Percentiles rank a stretch among this genome's conserved stretches.
These are phyloP conservation scores for Lucinisca nassula DNA, from an alignment of 2,888 invertebrate genomes.

Conservation along the genomic window DNA sequence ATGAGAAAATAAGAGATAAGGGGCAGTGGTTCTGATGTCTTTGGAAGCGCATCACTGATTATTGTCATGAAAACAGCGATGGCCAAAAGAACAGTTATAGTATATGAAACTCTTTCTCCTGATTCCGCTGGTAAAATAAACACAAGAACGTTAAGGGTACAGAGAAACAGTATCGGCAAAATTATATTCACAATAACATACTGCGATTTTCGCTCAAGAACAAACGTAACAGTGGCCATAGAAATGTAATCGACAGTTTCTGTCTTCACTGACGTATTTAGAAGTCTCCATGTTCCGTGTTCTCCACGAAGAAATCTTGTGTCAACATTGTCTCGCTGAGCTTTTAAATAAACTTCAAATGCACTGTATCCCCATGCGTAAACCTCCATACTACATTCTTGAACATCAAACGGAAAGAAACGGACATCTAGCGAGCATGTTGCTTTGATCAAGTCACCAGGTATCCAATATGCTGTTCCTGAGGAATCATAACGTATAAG, in stretches of 20 bases:
- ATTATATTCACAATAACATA: conserved; percentile 59
- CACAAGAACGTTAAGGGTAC: conserved; percentile 57
- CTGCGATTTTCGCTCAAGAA: not conserved
- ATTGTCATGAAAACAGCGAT: conserved; percentile 67
- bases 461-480: conserved; percentile 37
- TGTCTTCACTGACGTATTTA: not conserved
- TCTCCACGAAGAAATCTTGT: not conserved
- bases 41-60: conserved; percentile 59
- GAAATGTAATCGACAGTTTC: not conserved
- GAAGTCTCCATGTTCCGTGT: not conserved
- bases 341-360: not conserved
- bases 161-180: conserved; percentile 60
- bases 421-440: not conserved
- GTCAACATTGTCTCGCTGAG: not conserved
- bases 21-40: conserved; percentile 61
- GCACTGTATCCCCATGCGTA: not conserved
- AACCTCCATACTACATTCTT: not conserved
- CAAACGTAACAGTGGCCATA: not conserved
- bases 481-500: not conserved
- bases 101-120: conserved; percentile 62
- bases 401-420: not conserved
- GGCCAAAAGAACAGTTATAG: conserved; percentile 64
- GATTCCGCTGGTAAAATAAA: conserved; percentile 64
- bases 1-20: conserved; percentile 60
- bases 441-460: conserved; percentile 41